Evolutionary conservation across 2,888 invertebrate species (phyloP).

Genomic region (Heliconius aoede): DNA sequence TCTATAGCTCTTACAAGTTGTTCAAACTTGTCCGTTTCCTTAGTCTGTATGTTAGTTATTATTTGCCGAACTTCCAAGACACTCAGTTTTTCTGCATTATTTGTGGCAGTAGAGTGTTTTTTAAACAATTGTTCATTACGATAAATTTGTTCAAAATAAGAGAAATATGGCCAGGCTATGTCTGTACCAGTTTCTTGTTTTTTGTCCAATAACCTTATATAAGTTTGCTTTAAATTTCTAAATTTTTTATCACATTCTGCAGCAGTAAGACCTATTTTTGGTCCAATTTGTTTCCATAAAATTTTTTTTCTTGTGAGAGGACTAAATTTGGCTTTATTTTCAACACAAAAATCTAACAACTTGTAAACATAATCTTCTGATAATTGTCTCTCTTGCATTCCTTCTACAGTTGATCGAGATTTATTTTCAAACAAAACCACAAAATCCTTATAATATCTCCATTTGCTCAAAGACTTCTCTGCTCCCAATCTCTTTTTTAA

Average conservation of each 20-base stretch:
- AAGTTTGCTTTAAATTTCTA: conserved; percentile 76
- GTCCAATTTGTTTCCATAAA: conserved; percentile 67
- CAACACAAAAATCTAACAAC: conserved; percentile 68
- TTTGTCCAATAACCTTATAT: conserved; percentile 68
- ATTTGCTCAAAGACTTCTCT: conserved; percentile 65
- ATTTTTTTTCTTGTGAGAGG: conserved; percentile 69
- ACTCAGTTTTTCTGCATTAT: conserved; percentile 55
- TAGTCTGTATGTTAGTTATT: conserved; percentile 57
- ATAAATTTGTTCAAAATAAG: conserved; percentile 73
- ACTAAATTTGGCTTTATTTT: conserved; percentile 70
- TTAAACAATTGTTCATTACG: conserved; percentile 51
- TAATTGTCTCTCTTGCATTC: conserved; percentile 50
- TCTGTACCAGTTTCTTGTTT: conserved; percentile 61
- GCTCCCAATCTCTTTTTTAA: conserved; percentile 63
- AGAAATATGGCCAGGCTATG: conserved; percentile 72
- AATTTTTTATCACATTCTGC: conserved; percentile 77
- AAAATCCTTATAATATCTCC: conserved; percentile 75
- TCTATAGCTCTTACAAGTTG: conserved; percentile 65
- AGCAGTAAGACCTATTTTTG: conserved; percentile 63
- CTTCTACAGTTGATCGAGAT: conserved; percentile 45
- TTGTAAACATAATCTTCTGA: conserved; percentile 69
- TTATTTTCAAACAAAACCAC: conserved; percentile 62
- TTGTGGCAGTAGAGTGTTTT: conserved; percentile 46
- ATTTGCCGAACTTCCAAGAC: conserved; percentile 62
- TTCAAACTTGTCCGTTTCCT: conserved; percentile 65